A percentile compares a stretch with the other conserved stretches of the same genome.
phyloP scores from a whole-genome alignment of 1,140 invertebrate species.

The Saccostrea cuccullata region DNA sequence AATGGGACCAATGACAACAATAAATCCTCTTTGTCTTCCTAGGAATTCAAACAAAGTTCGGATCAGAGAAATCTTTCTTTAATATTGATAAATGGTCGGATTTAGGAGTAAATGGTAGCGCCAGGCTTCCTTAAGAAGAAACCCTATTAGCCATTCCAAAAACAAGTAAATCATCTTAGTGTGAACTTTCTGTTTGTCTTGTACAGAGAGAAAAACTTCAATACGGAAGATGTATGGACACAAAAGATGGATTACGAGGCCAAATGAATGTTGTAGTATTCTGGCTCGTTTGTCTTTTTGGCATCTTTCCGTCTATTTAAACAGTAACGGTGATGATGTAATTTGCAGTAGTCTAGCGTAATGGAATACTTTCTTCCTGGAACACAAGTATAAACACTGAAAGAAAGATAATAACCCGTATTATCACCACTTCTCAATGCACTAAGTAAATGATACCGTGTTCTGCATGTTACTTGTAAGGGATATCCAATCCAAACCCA shows the following conservation, averaged over 20 bases:
- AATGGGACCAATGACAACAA: background rate
- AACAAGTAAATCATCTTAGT: conserved; percentile 32
- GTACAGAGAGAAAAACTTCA: conserved; percentile 13
- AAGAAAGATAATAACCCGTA: background rate
- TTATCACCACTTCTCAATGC: too few relatives aligned
- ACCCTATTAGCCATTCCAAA: conserved; percentile 9
- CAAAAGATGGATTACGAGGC: background rate
- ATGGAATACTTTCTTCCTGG: background rate
- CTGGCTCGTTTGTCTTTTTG: background rate
- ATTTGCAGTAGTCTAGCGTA: background rate
- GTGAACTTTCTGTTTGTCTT: conserved; percentile 25
- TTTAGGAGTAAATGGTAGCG: conserved; percentile 2
- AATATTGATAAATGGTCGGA: conserved; percentile 26
- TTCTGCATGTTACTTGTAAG: too few relatives aligned
- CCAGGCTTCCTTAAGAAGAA: conserved; percentile 6
- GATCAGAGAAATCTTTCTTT: background rate
- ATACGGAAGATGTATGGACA: conserved; percentile 19
- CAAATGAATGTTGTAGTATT: background rate
- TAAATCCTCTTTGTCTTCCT: background rate
- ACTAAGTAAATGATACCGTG: too few relatives aligned
- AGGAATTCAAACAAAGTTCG: conserved; percentile 5
- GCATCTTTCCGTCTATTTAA: conserved; percentile 9
- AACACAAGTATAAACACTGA: background rate
- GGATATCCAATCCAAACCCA: too few relatives aligned
- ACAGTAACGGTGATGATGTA: background rate